Evolutionary conservation across 2,888 invertebrate species (phyloP).

Genomic region (Sphinx pinastri): DNA sequence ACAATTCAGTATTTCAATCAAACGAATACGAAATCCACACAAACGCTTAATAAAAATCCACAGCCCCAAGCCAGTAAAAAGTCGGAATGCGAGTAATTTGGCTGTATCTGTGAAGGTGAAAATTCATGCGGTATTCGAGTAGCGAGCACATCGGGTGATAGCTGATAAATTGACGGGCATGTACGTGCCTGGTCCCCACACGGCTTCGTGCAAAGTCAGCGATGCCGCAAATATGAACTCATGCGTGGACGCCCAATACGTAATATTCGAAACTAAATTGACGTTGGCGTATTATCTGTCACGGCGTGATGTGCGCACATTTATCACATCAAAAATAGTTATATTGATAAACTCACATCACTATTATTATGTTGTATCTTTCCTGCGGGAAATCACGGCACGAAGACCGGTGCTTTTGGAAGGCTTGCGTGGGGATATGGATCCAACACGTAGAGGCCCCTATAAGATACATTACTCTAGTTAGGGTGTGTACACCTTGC

Average conservation of each 20-base stretch:
- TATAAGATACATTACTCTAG: too few species aligned
- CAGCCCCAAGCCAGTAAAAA: constrained; percentile 1
- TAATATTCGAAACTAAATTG: constrained; percentile 46
- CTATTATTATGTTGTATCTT: too few species aligned
- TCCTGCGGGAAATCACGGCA: too few species aligned
- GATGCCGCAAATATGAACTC: constrained; percentile 46
- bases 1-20: neutral
- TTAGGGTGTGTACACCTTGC: too few species aligned
- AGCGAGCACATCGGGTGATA: constrained; percentile 55
- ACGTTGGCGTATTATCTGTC: constrained; percentile 31
- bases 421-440: too few species aligned
- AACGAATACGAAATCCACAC: neutral
- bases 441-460: too few species aligned
- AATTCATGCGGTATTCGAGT: constrained; percentile 31
- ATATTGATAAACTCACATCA: neutral
- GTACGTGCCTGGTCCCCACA: constrained; percentile 61
- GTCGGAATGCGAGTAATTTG: constrained; percentile 15
- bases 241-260: constrained; percentile 42
- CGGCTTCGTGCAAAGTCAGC: constrained; percentile 56
- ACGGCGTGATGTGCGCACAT: too few species aligned
- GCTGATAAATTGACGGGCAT: constrained; percentile 67
- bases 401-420: too few species aligned
- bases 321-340: too few species aligned
- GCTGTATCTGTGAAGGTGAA: constrained; percentile 23
- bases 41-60: neutral